These are phyloP conservation scores for Onychomys leucogaster DNA, from an alignment of 2,797 vertebrate species.

Conservation along the genomic window DNA sequence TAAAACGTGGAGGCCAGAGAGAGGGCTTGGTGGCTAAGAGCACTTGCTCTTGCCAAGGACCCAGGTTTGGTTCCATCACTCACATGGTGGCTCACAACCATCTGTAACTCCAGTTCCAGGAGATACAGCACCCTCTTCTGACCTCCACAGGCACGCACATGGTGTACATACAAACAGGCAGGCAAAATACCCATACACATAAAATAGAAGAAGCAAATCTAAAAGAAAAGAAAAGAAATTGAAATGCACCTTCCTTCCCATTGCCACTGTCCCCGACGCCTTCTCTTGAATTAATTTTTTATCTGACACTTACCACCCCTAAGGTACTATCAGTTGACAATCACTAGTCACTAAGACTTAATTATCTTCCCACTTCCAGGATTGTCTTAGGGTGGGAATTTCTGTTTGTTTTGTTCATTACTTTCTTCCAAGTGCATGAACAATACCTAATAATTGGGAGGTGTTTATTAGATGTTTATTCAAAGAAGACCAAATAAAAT, in stretches of 20 bases:
- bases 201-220: background rate
- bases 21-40: too few species aligned
- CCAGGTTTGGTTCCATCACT: background rate
- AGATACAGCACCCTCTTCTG: background rate
- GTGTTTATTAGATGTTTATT: background rate
- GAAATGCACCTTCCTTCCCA: background rate
- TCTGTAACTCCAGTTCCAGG: background rate
- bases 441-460: background rate
- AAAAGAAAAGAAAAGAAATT: background rate
- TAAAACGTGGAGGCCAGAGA: background rate
- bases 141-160: background rate
- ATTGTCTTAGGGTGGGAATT: background rate
- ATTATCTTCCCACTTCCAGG: background rate
- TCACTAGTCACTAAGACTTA: background rate
- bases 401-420: background rate
- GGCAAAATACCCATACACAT: background rate
- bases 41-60: background rate
- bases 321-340: background rate
- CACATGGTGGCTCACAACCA: too few species aligned
- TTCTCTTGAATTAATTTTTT: background rate
- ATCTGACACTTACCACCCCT: background rate
- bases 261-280: background rate
- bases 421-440: background rate
- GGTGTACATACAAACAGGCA: background rate
- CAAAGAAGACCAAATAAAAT: background rate